Percentiles rank a stretch among this genome's conserved stretches.
These are phyloP conservation scores for Prionailurus bengalensis DNA, from an alignment of 2,113 vertebrate genomes.

Conservation along the genomic window DNA sequence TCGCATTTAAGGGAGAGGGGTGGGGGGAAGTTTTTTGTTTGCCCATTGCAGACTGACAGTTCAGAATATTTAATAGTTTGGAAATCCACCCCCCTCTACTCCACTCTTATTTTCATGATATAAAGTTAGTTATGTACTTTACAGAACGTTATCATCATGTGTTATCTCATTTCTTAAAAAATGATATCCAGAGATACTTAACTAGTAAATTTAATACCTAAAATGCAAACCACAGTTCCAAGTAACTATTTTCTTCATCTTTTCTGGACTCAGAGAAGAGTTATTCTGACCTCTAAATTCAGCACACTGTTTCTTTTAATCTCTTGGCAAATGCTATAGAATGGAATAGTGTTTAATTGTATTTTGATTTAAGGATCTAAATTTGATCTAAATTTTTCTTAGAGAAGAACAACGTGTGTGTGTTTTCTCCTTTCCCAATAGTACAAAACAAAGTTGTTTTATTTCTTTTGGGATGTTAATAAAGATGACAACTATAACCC, in stretches of 20 bases:
- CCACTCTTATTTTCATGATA: background rate
- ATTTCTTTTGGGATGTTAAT: background rate
- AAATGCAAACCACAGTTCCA: slow-evolving; percentile 1
- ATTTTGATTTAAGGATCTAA: slow-evolving; percentile 26
- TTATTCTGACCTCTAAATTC: background rate
- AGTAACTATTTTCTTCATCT: background rate
- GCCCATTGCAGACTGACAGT: background rate
- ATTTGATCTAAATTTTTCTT: background rate
- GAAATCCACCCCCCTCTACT: background rate
- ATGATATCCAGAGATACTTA: background rate
- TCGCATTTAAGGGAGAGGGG: background rate
- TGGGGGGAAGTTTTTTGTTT: background rate
- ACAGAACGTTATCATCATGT: background rate
- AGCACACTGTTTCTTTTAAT: background rate
- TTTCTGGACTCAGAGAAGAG: background rate
- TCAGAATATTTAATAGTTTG: background rate
- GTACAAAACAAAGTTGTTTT: background rate
- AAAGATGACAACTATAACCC: background rate
- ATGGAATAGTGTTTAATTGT: background rate
- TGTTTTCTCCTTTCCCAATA: background rate
- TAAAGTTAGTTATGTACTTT: background rate
- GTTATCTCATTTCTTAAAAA: background rate
- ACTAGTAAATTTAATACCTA: background rate
- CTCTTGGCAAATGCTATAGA: background rate
- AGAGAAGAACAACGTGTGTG: background rate